Conservation (phyloP, 1,140 invertebrate species). For the Idris sp. region DNA sequence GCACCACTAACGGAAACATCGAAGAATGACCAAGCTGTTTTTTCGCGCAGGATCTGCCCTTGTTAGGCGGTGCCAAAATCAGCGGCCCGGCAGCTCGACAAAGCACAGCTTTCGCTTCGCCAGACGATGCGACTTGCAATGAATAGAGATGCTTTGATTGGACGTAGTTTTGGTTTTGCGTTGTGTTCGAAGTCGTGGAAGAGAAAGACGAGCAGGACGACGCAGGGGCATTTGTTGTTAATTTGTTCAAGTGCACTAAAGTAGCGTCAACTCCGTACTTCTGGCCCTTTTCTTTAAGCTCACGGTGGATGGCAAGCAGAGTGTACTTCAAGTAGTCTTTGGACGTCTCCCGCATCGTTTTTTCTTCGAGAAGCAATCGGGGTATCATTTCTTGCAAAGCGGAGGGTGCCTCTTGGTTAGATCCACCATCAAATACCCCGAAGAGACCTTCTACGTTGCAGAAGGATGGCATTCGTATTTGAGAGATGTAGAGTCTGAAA, state of each 20-base stretch:
- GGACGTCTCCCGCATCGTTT: constrained; percentile 87
- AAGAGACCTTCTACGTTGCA: constrained; percentile 88
- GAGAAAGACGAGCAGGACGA: constrained; percentile 33
- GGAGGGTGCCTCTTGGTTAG: constrained; percentile 83
- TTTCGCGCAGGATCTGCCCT: constrained; percentile 70
- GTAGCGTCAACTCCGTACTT: constrained; percentile 85
- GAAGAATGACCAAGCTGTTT: constrained; percentile 82
- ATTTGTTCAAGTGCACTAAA: constrained; percentile 84
- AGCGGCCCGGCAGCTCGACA: constrained; percentile 82
- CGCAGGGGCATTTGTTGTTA: constrained; percentile 72
- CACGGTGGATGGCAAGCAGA: constrained; percentile 85
- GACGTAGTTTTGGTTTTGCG: constrained; percentile 37
- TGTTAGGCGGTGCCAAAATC: constrained; percentile 79
- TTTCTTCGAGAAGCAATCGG: constrained; percentile 86
- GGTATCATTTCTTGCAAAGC: constrained; percentile 86
- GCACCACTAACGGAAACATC: constrained; percentile 82
- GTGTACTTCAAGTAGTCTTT: constrained; percentile 91
- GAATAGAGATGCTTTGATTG: constrained; percentile 75
- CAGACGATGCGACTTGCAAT: constrained; percentile 85
- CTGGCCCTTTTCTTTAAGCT: constrained; percentile 85
- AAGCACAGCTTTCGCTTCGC: constrained; percentile 85
- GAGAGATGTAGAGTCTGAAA: constrained; percentile 83
- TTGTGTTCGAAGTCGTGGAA: constrained; percentile 11
- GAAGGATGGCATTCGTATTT: constrained; percentile 86
- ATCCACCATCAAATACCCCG: constrained; percentile 89